These are phyloP conservation scores for Laodelphax striatellus DNA, from an alignment of 1,140 invertebrate genomes.

Conservation along the genomic window DNA sequence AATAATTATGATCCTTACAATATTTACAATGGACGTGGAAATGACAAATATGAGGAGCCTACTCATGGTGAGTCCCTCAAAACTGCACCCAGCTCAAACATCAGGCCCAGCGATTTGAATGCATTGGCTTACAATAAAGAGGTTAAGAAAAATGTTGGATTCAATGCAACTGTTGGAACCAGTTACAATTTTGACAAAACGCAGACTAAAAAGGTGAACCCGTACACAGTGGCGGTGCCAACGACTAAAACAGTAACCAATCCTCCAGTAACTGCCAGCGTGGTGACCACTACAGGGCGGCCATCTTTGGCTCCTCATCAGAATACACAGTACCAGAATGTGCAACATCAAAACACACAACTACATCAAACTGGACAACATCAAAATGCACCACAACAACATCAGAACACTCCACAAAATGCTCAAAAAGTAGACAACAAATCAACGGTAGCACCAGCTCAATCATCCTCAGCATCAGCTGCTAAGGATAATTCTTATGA, in stretches of 20 bases:
- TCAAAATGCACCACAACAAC: not conserved
- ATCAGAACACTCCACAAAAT: not conserved
- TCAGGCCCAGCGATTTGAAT: slow-evolving; percentile 24
- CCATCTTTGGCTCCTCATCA: not conserved
- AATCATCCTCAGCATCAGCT: slow-evolving; percentile 3
- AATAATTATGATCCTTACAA: slow-evolving; percentile 17
- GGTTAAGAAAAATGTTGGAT: slow-evolving; percentile 11
- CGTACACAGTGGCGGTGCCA: slow-evolving; percentile 1
- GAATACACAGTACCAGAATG: not conserved
- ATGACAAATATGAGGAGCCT: slow-evolving; percentile 18
- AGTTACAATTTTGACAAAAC: slow-evolving; percentile 21
- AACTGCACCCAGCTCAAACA: slow-evolving; percentile 23
- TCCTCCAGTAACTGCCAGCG: not conserved
- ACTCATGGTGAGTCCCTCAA: slow-evolving; percentile 23
- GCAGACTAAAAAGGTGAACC: not conserved
- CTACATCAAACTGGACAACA: not conserved
- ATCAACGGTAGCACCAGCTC: not conserved
- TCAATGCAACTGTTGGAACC: slow-evolving; percentile 22
- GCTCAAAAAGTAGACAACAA: not conserved
- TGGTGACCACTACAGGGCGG: too few relatives aligned
- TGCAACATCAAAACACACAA: not conserved
- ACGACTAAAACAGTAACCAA: not conserved
- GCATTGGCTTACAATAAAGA: slow-evolving; percentile 19
- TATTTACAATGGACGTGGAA: slow-evolving; percentile 12
- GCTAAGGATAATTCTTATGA: slow-evolving; percentile 22